A percentile compares a stretch with the other conserved stretches of the same genome.
Conservation (phyloP, 2,797 vertebrate genomes). For the Microctenopoma stevenorrisi region DNA sequence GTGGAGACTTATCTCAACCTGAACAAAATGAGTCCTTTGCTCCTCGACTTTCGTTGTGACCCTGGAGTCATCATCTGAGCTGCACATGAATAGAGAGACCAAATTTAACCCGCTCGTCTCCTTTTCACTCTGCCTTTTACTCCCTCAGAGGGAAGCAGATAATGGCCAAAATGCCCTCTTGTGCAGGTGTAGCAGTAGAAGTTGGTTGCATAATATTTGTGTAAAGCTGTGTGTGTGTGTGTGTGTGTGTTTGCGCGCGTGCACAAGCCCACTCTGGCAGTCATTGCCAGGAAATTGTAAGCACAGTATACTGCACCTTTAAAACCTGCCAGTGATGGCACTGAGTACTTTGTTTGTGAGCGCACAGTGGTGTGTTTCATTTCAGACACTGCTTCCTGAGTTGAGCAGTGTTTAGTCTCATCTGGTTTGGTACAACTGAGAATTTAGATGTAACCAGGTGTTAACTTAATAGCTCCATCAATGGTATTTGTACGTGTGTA, state of each 20-base stretch:
- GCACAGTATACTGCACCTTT: slow-evolving; percentile 71
- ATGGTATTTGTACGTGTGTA: no score
- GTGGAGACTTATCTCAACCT: slow-evolving; percentile 47
- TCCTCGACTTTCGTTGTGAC: slow-evolving; percentile 21
- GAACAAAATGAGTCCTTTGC: background rate
- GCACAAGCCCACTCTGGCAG: slow-evolving; percentile 57
- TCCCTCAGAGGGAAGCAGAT: slow-evolving; percentile 59
- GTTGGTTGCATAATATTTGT: slow-evolving; percentile 79
- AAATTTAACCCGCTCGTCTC: slow-evolving; percentile 23
- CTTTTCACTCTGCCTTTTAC: slow-evolving; percentile 47
- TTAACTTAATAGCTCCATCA: slow-evolving; percentile 3
- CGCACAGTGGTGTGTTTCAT: slow-evolving; percentile 31
- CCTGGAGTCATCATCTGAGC: slow-evolving; percentile 50
- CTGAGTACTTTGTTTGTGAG: slow-evolving; percentile 48
- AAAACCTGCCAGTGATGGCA: slow-evolving; percentile 67
- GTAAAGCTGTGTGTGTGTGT: slow-evolving; percentile 48
- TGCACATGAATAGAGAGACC: slow-evolving; percentile 38
- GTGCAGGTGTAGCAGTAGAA: slow-evolving; percentile 68
- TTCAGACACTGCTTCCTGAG: slow-evolving; percentile 40
- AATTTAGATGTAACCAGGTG: slow-evolving; percentile 8
- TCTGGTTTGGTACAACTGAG: slow-evolving; percentile 35
- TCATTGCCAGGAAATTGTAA: slow-evolving; percentile 77
- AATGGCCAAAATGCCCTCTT: slow-evolving; percentile 66
- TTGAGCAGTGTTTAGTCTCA: slow-evolving; percentile 38
- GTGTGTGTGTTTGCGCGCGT: slow-evolving; percentile 17